A percentile compares a stretch with the other conserved stretches of the same genome.
Conservation (phyloP, 2,797 vertebrate species). For the Bradypus variegatus region DNA sequence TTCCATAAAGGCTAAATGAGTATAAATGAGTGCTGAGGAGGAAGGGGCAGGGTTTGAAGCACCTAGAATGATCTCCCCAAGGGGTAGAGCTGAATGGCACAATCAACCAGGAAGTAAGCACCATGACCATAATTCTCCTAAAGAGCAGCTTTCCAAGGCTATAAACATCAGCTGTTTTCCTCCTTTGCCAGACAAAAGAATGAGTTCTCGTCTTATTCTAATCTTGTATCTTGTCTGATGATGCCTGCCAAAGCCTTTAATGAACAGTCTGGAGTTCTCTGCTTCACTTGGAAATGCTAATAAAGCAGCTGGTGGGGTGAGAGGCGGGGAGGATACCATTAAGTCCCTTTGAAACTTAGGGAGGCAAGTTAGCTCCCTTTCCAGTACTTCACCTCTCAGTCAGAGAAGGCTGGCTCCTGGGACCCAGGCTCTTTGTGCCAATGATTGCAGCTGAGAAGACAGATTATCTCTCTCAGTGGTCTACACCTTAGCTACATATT, state of each 20-base stretch:
- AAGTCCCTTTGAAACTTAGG: not conserved
- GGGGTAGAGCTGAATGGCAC: not conserved
- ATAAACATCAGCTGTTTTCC: not conserved
- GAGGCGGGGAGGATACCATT: not conserved
- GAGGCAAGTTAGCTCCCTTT: not conserved
- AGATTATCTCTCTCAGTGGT: not conserved
- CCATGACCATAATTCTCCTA: not conserved
- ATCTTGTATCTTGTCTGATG: not conserved
- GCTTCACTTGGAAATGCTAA: slow-evolving; percentile 44
- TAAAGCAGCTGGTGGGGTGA: slow-evolving; percentile 13
- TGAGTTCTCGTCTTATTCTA: slow-evolving; percentile 34
- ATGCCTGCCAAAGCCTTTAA: slow-evolving; percentile 43
- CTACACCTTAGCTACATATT: not conserved
- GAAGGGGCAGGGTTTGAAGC: not conserved
- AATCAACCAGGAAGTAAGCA: not conserved
- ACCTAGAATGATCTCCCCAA: not conserved
- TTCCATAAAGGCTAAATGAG: not conserved
- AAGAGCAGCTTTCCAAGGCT: not conserved
- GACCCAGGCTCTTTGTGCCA: not conserved
- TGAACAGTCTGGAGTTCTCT: slow-evolving; percentile 41
- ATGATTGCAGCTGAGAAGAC: not conserved
- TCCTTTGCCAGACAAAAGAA: not conserved
- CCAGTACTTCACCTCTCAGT: not conserved
- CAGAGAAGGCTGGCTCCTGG: not conserved
- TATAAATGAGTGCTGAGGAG: not conserved